phyloP scores from a whole-genome alignment of 2,888 invertebrate species.

The Macropis europaea region DNA sequence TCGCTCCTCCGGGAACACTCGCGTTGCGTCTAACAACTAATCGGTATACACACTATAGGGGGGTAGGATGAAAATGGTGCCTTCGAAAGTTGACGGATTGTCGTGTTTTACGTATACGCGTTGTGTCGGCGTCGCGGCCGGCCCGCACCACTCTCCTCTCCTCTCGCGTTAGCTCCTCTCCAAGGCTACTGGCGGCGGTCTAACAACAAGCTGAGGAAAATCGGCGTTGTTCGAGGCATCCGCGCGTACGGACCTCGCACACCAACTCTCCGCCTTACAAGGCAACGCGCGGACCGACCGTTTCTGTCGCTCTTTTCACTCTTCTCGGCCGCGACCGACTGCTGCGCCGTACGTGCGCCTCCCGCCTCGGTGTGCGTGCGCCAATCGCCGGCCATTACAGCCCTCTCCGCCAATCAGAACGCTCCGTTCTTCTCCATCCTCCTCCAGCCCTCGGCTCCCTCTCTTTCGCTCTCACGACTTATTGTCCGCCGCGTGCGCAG shows the following conservation, averaged over 20 bases:
- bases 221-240: slow-evolving; percentile 65
- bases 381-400: slow-evolving; percentile 71
- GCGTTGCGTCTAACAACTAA: slow-evolving; percentile 39
- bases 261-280: slow-evolving; percentile 70
- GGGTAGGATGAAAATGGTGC: slow-evolving; percentile 57
- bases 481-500: slow-evolving; percentile 60
- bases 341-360: slow-evolving; percentile 57
- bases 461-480: slow-evolving; percentile 41
- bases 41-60: slow-evolving; percentile 52
- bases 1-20: slow-evolving; percentile 21
- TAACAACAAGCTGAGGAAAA: slow-evolving; percentile 53
- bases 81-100: slow-evolving; percentile 74
- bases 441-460: neutral
- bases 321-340: slow-evolving; percentile 70
- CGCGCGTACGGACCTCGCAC: slow-evolving; percentile 65
- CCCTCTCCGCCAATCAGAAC: slow-evolving; percentile 69
- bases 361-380: slow-evolving; percentile 48
- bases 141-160: slow-evolving; percentile 47
- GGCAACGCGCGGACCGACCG: slow-evolving; percentile 75
- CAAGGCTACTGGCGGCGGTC: slow-evolving; percentile 30
- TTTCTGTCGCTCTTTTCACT: slow-evolving; percentile 72
- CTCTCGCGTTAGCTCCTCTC: slow-evolving; percentile 27
- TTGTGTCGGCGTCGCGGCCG: slow-evolving; percentile 64
- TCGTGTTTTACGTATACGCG: slow-evolving; percentile 76
- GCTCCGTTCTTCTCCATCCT: slow-evolving; percentile 52